Conservation (phyloP, 1,140 invertebrate species). For the Leptopilina clavipes region DNA sequence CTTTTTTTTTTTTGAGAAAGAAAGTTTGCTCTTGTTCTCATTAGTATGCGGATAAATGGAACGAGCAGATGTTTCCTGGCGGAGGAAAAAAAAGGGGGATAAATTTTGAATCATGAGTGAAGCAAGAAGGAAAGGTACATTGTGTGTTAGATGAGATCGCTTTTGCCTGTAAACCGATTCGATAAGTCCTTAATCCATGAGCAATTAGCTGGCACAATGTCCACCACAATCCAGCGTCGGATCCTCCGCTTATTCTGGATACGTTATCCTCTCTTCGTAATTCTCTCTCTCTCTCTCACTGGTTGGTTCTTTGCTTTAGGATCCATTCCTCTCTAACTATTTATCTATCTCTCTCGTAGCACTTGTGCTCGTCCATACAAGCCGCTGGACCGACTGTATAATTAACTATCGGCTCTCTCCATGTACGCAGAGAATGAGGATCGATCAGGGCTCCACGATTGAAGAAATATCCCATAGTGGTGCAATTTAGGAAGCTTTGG, state of each 20-base stretch:
- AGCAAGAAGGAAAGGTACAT: constrained; percentile 38
- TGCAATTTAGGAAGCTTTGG: constrained; percentile 30
- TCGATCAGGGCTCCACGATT: neutral
- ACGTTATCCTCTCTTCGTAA: constrained; percentile 28
- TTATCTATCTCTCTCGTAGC: neutral
- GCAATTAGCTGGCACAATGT: constrained; percentile 57
- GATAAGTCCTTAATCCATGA: constrained; percentile 62
- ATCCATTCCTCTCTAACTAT: neutral
- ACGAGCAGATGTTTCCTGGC: neutral
- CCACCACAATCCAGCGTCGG: constrained; percentile 41
- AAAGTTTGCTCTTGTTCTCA: neutral
- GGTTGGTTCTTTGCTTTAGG: too few relatives aligned
- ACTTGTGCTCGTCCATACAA: constrained; percentile 14
- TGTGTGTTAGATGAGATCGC: constrained; percentile 41
- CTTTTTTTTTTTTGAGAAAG: neutral
- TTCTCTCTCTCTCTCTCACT: neutral
- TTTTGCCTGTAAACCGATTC: constrained; percentile 48
- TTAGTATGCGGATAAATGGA: neutral
- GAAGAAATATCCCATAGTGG: neutral
- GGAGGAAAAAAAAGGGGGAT: neutral
- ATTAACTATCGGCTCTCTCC: constrained; percentile 15
- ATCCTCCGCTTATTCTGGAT: constrained; percentile 9
- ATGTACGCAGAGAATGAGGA: neutral
- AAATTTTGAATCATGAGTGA: constrained; percentile 6
- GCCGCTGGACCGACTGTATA: constrained; percentile 24